Evolutionary conservation across 2,113 vertebrate genomes (phyloP).

Genomic region (Prietella phreatophila): DNA sequence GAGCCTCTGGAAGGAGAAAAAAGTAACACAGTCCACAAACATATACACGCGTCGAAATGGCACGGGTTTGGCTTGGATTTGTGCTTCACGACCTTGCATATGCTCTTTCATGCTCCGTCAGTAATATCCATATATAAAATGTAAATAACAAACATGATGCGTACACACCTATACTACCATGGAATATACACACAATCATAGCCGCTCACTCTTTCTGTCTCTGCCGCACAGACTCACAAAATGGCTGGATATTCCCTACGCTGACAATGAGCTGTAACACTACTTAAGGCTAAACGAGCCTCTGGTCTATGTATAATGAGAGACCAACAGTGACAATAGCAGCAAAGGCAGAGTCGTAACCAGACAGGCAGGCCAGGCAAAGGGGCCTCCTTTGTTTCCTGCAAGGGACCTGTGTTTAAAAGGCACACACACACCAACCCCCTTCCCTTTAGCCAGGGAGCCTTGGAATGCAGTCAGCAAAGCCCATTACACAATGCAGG

Average conservation of each 20-base stretch:
- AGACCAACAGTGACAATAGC: constrained; percentile 8
- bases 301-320: background rate
- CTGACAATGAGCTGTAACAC: background rate
- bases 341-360: constrained; percentile 13
- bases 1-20: background rate
- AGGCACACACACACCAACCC: constrained; percentile 2
- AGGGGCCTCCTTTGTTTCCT: constrained; percentile 40
- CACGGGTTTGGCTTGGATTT: background rate
- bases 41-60: background rate
- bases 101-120: background rate
- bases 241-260: background rate
- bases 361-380: constrained; percentile 13
- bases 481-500: constrained; percentile 54
- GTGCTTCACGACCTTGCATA: background rate
- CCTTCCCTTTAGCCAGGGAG: constrained; percentile 23
- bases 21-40: background rate
- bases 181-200: background rate
- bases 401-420: constrained; percentile 41
- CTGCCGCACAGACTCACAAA: constrained; percentile 3
- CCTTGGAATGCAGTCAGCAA: constrained; percentile 52
- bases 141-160: background rate
- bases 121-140: background rate
- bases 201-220: background rate
- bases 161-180: background rate
- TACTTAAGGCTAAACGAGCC: constrained; percentile 9